Evolutionary conservation across 1,140 invertebrate genomes (phyloP), one percentile per base, ranked within the genome.

Genomic region (Pseudomyrmex gracilis): DNA sequence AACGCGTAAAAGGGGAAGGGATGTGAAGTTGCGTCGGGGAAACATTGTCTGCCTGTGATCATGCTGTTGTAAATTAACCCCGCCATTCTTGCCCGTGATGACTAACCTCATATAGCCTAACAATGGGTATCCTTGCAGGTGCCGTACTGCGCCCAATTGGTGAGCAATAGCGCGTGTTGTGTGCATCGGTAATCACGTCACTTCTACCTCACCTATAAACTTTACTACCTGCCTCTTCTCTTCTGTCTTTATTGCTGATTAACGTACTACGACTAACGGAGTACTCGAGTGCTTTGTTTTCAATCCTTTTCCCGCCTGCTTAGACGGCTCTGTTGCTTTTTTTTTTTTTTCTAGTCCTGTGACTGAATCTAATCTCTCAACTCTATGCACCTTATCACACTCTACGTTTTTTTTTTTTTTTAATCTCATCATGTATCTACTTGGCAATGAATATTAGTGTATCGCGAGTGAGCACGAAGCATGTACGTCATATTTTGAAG

Each of bases 111-210:
- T 89, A 90, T 89, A 91, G 92, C 92, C 94, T 95, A 96, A 95
- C 95, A 95, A 94, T 96, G 94, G 94, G 94, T 96, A 95, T 95
- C 95, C 95, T 96, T 97, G 95, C 96, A 96, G 96, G 96, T 96
- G 95, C 96, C 96, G 95, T 97, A 96, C 96, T 97, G 97, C 96
- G 97, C 96, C 96, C 96, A 97, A 96, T 96, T 97, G 97, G 97
- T 97, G 97, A 97, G 97, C 97, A 97, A 97, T 97, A 96, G 96
- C 96, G 97, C 97, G 96, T 97, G 96, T 97, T 97, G 96, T 97
- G 96, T 97, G 96, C 97, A 97, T 97, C 97, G 97, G 97, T 97
- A 97, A 97, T 95, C 95, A 95, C 95, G 93, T 95, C 95, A 95
- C 95, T 95, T 93, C 92, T 93, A 93, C 89, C 93, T 93, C 93